Percentiles rank a stretch among this genome's conserved stretches.
Evolutionary conservation across 2,113 vertebrate genomes (phyloP).

Genomic region (Lepus europaeus): DNA sequence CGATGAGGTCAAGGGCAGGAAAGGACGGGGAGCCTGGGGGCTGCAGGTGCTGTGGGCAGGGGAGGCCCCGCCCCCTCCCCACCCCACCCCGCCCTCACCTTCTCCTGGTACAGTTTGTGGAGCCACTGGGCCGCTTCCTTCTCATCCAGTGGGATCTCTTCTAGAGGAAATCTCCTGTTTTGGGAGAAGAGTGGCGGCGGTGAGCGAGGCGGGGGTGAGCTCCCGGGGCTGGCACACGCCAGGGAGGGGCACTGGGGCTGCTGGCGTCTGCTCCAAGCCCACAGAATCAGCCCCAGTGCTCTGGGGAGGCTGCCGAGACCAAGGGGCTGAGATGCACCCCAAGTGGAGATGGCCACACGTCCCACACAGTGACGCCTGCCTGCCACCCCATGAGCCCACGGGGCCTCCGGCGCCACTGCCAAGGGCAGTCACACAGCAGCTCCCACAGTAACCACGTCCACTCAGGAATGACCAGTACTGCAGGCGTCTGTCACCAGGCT

Average conservation of each 20-base stretch:
- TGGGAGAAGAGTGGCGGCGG: not conserved
- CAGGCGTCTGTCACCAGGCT: not conserved
- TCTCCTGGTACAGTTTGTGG: slow-evolving; percentile 92
- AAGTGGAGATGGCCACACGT: too few relatives aligned
- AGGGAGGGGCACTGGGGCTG: not conserved
- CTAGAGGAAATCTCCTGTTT: slow-evolving; percentile 94
- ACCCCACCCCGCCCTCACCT: not conserved
- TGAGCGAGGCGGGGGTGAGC: not conserved
- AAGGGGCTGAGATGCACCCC: too few relatives aligned
- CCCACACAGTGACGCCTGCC: too few relatives aligned
- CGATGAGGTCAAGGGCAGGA: not conserved
- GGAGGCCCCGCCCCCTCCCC: accelerated
- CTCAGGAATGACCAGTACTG: too few relatives aligned
- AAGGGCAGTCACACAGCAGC: accelerated
- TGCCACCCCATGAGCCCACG: too few relatives aligned
- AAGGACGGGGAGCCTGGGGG: not conserved
- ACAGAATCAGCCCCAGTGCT: too few relatives aligned
- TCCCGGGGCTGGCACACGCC: too few relatives aligned
- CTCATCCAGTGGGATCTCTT: slow-evolving; percentile 96
- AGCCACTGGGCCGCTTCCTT: slow-evolving; percentile 96
- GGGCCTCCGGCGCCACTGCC: not conserved
- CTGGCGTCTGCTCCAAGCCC: too few relatives aligned
- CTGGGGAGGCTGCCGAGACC: too few relatives aligned
- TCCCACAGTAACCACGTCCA: not conserved
- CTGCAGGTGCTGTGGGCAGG: too few relatives aligned